These are phyloP conservation scores for Potamarius usumacintae DNA, from an alignment of 2,113 vertebrate genomes.

Conservation along the genomic window DNA sequence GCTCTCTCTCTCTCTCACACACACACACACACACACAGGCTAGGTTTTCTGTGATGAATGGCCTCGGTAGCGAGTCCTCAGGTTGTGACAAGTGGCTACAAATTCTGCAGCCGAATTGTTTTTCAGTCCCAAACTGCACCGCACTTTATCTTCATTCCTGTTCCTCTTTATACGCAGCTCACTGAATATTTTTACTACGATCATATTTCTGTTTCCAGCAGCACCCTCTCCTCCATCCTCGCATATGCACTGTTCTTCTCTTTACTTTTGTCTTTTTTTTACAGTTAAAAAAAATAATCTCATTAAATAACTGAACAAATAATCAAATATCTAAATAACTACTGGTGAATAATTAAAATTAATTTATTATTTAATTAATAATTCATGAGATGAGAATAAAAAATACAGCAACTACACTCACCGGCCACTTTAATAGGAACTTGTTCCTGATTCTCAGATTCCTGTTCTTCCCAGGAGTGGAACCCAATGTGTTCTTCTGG, in stretches of 20 bases:
- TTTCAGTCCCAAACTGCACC: neutral
- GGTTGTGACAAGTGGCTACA: conserved; percentile 13
- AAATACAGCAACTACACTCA: no score
- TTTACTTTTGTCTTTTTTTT: neutral
- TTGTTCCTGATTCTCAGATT: no score
- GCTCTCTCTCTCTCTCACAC: conserved; percentile 1
- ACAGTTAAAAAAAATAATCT: neutral
- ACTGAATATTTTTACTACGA: conserved; percentile 12
- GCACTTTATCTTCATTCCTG: conserved; percentile 15
- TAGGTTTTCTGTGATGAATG: conserved; percentile 1
- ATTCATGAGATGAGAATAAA: neutral
- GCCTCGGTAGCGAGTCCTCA: neutral
- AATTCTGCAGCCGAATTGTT: conserved; percentile 17
- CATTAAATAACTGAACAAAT: neutral
- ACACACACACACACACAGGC: conserved; percentile 7
- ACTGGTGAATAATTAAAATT: no score
- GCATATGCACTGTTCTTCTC: neutral
- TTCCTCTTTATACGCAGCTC: neutral
- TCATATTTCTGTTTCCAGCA: neutral
- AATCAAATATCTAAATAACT: neutral
- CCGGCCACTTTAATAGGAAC: no score
- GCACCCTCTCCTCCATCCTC: neutral
- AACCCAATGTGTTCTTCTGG: no score
- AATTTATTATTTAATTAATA: no score
- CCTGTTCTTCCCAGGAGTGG: no score